Conservation (phyloP, 2,888 invertebrate species). For the Gryllus longicercus region DNA sequence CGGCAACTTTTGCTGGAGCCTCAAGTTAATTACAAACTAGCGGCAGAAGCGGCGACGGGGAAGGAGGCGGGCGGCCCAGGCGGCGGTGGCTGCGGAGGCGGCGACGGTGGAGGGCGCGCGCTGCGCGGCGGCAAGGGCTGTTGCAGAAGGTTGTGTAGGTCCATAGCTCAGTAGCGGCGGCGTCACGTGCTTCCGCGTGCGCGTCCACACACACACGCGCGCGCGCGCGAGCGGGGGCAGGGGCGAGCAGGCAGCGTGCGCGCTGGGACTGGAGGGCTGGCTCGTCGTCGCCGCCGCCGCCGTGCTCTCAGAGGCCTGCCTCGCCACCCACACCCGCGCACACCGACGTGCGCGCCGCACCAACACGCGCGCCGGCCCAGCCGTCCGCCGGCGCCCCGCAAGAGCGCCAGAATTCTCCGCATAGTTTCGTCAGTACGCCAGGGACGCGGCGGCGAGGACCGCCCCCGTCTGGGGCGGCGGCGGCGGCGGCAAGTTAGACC, state of each 20-base stretch:
- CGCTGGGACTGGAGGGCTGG: background rate
- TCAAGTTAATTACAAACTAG: constrained; percentile 17
- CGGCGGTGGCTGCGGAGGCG: background rate
- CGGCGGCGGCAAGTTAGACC: constrained; percentile 5
- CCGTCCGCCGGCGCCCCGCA: background rate
- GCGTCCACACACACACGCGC: background rate
- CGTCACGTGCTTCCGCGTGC: background rate
- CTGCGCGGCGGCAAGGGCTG: background rate
- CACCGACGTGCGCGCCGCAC: no score
- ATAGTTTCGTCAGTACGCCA: constrained; percentile 10
- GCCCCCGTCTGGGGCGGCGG: background rate
- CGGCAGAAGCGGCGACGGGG: background rate
- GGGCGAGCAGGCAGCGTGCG: background rate
- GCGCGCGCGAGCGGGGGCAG: background rate
- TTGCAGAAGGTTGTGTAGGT: constrained; percentile 17
- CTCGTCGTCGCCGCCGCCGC: no score
- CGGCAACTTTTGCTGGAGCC: constrained; percentile 10
- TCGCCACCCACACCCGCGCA: no score
- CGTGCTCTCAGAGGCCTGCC: no score
- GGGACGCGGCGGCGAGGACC: background rate
- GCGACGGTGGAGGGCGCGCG: background rate
- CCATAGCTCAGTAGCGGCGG: background rate
- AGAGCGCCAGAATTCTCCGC: constrained; percentile 11
- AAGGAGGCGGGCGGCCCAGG: background rate
- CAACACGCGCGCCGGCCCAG: no score